Evolutionary conservation across 92 coral and sea anemone species (phyloP), one percentile per base, ranked within the genome.

Genomic region (Epizoanthus fatuus): DNA sequence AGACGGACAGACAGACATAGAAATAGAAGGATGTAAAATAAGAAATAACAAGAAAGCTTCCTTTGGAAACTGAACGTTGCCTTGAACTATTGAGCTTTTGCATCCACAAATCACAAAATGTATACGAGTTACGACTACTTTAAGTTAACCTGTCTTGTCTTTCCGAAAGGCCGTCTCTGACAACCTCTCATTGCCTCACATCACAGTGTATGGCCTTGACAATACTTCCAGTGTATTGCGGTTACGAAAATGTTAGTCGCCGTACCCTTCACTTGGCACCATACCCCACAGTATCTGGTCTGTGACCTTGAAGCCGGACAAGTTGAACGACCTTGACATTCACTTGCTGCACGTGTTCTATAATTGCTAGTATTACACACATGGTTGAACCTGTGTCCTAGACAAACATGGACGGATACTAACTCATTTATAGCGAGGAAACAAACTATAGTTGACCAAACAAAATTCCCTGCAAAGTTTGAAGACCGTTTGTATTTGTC

Each of bases 251-350:
- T 66, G 4, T 8, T 12, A 64, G 4, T 25, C 32, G 19, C 2
- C 35, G 69, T 22, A 32, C 10, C 1, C 11, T 6, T 7, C 10
- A 0, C 11, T 6, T 7, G 25, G n/a, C 25, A 22, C 25, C 25
- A 15, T 29, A 63, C 69, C 6, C 16, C 32, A 64, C 42, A 25
- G 29, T 14, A 32, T 66, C 29, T 14, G 9, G 20, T 37, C 7
- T 66, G 11, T 66, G 20, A 32, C 15, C 7, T 16, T 37, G 72
- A 11, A 37, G 17, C 44, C 39, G 7, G 72, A 32, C 6, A 22
- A 8, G 69, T 42, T 37, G 16, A 66, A 19, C 19, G 72, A 66
- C 72, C 72, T 66, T 66, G 72, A 66, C 72, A 37, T 37, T 66
- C 47, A 8, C 4, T 1, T 4, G 40, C 42, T 39, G 20, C 72